These are phyloP conservation scores for Megalonaias nervosa DNA, from an alignment of 1,140 invertebrate species.

Conservation along the genomic window DNA sequence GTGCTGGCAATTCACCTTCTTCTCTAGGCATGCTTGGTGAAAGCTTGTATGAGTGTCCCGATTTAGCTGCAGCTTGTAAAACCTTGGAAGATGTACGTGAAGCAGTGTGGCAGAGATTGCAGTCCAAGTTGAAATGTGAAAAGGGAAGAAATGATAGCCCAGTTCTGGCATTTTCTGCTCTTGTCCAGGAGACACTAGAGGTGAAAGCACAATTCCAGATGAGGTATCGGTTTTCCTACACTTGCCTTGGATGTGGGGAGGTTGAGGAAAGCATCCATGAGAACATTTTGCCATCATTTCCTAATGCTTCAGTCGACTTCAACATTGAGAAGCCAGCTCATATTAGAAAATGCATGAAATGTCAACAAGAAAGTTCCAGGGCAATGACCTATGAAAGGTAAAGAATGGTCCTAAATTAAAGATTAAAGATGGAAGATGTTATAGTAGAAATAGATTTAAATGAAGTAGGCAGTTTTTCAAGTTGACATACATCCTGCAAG, in stretches of 20 bases:
- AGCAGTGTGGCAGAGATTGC: slow-evolving; percentile 53
- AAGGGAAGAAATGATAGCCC: slow-evolving; percentile 67
- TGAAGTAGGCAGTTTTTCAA: too few species aligned
- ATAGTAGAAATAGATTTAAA: too few species aligned
- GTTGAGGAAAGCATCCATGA: slow-evolving; percentile 45
- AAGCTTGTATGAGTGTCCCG: slow-evolving; percentile 40
- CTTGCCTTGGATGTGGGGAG: slow-evolving; percentile 57
- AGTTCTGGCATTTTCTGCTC: slow-evolving; percentile 62
- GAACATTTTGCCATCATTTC: slow-evolving; percentile 61
- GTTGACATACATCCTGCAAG: too few species aligned
- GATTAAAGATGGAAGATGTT: too few species aligned
- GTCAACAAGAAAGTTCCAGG: slow-evolving; percentile 52
- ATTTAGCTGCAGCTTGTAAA: slow-evolving; percentile 35
- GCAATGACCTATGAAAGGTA: slow-evolving; percentile 60
- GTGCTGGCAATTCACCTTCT: slow-evolving; percentile 34
- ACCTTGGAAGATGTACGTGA: slow-evolving; percentile 60
- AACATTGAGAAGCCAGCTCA: slow-evolving; percentile 51
- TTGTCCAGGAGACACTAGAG: slow-evolving; percentile 46
- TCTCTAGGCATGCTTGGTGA: slow-evolving; percentile 10
- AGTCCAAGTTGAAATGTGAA: slow-evolving; percentile 59
- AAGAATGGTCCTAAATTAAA: not conserved
- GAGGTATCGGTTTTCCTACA: slow-evolving; percentile 49
- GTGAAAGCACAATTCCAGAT: slow-evolving; percentile 55
- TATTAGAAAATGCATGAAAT: slow-evolving; percentile 56
- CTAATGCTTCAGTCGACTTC: slow-evolving; percentile 52